Base-by-base conservation (phyloP, 2,888 invertebrate species). In the Dicyrtoma fusca region DNA sequence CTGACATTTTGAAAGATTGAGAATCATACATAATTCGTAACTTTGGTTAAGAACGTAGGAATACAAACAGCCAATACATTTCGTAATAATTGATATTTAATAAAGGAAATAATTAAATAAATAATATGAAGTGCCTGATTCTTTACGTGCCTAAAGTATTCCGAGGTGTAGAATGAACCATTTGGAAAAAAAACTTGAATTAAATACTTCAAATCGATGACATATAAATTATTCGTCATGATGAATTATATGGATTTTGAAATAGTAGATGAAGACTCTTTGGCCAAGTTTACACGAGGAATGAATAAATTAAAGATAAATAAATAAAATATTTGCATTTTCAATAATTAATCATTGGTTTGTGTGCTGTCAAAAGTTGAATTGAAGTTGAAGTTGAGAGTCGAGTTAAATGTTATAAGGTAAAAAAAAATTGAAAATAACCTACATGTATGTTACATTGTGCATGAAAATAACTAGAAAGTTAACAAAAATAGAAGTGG, bases 81-180 rank as follows among this genome's bases (percentile, higher is more conserved):
- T 34, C 34, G 34, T 34, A 34, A 34, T 34, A 34, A 34, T 34
- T 34, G 4, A 34, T 34, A 34, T 34, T 49, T 49, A 49, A 49
- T 11, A 45, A 45, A 45, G 4, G 34, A 34, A 49, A 49, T 19
- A 49, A n/a, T n/a, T n/a, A n/a, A 49, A 49, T 17, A 10, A 49
- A 49, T 17, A 49, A 55, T 55, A 55, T 47, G 23, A 69, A 69
- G 69, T 69, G 69, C 69, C 69, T 69, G 69, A 69, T 45, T 69
- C 59, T 69, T 57, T 55, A 69, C 34, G 69, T 69, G 69, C 69
- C 69, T 69, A 26, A 64, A 42, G 61, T 3, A 42, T 42, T 21
- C n/a, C 26, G 42, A 61, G 26, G 26, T 34, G 34, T 34, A 34
- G 3, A 34, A 34, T 34, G 11, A 14, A 61, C 26, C 26, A 44